These are phyloP conservation scores for Pterocles orientalis DNA, from an alignment of 2,113 vertebrate species.

Conservation along the genomic window DNA sequence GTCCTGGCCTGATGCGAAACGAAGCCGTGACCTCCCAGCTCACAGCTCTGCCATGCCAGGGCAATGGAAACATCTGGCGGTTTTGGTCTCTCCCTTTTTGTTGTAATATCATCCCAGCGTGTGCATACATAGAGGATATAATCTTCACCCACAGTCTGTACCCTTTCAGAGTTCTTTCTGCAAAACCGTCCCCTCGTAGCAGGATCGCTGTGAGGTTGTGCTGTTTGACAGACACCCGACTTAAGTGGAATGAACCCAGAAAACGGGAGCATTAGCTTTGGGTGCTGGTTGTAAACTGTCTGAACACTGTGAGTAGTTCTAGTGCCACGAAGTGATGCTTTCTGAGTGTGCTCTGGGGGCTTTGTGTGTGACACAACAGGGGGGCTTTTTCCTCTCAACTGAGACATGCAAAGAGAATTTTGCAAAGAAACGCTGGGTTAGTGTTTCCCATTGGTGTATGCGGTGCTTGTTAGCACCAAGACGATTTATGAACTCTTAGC, in stretches of 20 bases:
- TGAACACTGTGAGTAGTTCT: accelerated
- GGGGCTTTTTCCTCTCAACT: neutral
- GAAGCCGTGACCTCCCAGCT: neutral
- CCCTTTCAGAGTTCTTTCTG: too few relatives aligned
- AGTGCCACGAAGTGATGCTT: accelerated
- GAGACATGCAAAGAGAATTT: neutral
- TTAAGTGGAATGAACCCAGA: neutral
- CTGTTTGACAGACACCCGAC: accelerated
- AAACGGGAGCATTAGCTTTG: neutral
- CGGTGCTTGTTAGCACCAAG: neutral
- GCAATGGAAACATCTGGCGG: neutral
- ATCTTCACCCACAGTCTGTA: too few relatives aligned
- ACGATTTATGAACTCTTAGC: neutral
- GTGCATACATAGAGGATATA: accelerated
- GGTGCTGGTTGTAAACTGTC: neutral
- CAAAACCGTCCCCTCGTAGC: neutral
- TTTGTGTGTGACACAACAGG: neutral
- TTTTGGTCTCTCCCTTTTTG: neutral
- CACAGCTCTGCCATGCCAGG: neutral
- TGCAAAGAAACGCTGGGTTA: neutral
- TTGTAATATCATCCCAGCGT: accelerated
- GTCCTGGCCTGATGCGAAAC: neutral
- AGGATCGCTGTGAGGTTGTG: accelerated
- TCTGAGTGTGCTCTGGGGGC: neutral
- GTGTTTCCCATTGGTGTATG: neutral